Base-by-base conservation (phyloP, 2,888 invertebrate species). In the Hecatera dysodea region DNA sequence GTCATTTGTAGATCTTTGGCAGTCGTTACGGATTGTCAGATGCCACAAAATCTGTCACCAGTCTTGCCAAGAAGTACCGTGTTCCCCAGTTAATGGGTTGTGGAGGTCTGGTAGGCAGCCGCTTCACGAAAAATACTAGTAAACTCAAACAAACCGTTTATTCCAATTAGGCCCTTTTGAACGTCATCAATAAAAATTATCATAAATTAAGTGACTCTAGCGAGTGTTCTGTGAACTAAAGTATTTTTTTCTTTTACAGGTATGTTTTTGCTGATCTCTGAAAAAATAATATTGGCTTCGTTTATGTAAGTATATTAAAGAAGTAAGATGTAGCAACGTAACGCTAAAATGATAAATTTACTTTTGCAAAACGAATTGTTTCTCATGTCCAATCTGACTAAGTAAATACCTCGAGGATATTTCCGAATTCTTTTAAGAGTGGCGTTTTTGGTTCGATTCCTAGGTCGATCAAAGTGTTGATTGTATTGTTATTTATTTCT, bases 171-270 rank as follows among this genome's bases (percentile, higher is more conserved):
- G n/a, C n/a, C n/a, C n/a, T n/a, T n/a, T n/a, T n/a, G n/a, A n/a
- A n/a, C n/a, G n/a, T n/a, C n/a, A n/a, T 33, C 56, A 1, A 44
- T 50, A 19, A 1, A 1, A 19, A 44, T 39, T 44, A 27, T 42
- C 1, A 2, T 4, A 12, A 57, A 62, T 52, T 27, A 2, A 29
- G 22, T 63, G 59, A 67, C 36, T 44, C 29, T 8, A 12, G 3
- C 22, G 15, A 15, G 46, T 33, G 17, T 67, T 60, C 42, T 52
- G 39, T 29, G 15, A 60, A 12, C 39, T 69, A 53, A 64, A 42
- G 11, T 29, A 27, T 56, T 52, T 50, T 78, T 59, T 66, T 50
- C 29, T 65, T 62, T 67, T 67, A 3, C 80, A 80, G 80, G 80
- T 80, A 80, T 1, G 29, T 59, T 70, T 63, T 53, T n/a, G 67